A percentile compares a stretch with the other conserved stretches of the same genome.
Conservation (phyloP, 2,888 invertebrate genomes). For the Zonitis immaculata region DNA sequence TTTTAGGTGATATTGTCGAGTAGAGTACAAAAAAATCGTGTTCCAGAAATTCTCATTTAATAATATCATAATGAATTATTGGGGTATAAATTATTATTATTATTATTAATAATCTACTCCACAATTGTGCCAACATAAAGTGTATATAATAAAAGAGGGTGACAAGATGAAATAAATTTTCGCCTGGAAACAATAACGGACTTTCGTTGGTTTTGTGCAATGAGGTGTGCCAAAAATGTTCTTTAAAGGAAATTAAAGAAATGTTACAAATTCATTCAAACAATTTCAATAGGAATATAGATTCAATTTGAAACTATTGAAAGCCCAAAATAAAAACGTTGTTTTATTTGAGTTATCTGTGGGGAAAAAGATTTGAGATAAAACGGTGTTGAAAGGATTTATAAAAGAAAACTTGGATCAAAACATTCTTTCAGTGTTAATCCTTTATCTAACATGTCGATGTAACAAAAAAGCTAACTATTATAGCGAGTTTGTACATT, state of each 20-base stretch:
- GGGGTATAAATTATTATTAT: too few relatives aligned
- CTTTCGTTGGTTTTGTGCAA: too few relatives aligned
- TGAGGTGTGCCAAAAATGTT: too few relatives aligned
- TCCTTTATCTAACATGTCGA: slow-evolving; percentile 17
- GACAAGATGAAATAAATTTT: background rate
- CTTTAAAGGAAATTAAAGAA: too few relatives aligned
- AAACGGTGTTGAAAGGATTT: slow-evolving; percentile 16
- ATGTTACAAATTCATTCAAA: too few relatives aligned
- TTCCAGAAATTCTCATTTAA: background rate
- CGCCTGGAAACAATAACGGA: too few relatives aligned
- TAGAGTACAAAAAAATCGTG: background rate
- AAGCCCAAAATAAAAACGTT: background rate
- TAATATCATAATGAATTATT: too few relatives aligned
- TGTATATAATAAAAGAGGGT: background rate
- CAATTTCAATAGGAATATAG: too few relatives aligned
- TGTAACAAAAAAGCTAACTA: slow-evolving; percentile 16
- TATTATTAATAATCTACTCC: too few relatives aligned
- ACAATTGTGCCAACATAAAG: background rate
- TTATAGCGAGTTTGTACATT: too few relatives aligned
- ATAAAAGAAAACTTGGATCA: slow-evolving; percentile 20
- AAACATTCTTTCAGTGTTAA: slow-evolving; percentile 21
- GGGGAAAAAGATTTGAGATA: slow-evolving; percentile 15
- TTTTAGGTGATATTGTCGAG: background rate
- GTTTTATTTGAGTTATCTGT: slow-evolving; percentile 8
- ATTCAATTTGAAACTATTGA: background rate